These are phyloP conservation scores for Parapristionchus giblindavisi DNA, from an alignment of 2,888 invertebrate genomes.

Conservation along the genomic window DNA sequence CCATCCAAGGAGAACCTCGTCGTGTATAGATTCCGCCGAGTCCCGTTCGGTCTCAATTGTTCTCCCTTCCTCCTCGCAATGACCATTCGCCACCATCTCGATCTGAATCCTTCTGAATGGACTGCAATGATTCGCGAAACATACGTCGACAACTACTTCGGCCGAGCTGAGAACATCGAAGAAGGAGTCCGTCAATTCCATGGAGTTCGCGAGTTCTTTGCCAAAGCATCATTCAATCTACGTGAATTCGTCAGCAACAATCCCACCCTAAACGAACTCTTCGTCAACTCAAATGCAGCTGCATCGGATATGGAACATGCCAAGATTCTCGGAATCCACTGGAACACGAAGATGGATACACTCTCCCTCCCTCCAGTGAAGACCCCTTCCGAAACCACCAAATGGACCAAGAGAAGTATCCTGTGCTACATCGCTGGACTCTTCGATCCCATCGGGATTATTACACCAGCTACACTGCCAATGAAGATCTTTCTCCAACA, in stretches of 20 bases:
- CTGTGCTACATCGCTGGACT: background rate
- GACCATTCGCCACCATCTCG: constrained; percentile 18
- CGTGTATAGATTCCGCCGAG: constrained; percentile 18
- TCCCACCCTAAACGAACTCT: constrained; percentile 11
- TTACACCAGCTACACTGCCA: background rate
- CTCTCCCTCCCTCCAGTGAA: background rate
- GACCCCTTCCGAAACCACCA: background rate
- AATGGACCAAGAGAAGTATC: background rate
- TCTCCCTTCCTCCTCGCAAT: constrained; percentile 36
- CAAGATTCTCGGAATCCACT: constrained; percentile 9
- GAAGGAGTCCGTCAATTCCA: background rate
- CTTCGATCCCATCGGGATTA: constrained; percentile 1
- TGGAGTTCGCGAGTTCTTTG: background rate
- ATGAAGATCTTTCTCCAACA: constrained; percentile 13
- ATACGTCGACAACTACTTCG: constrained; percentile 40
- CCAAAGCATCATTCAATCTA: constrained; percentile 24
- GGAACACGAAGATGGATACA: background rate
- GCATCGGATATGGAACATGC: background rate
- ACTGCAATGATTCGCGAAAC: constrained; percentile 14
- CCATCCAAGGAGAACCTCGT: constrained; percentile 18
- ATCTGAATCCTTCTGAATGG: background rate
- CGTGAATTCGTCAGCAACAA: constrained; percentile 35
- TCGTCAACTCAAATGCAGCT: background rate
- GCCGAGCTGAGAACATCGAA: constrained; percentile 14
- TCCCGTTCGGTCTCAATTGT: constrained; percentile 38